Evolutionary conservation across 1,140 invertebrate species (phyloP).

Genomic region (Bacillus rossius): DNA sequence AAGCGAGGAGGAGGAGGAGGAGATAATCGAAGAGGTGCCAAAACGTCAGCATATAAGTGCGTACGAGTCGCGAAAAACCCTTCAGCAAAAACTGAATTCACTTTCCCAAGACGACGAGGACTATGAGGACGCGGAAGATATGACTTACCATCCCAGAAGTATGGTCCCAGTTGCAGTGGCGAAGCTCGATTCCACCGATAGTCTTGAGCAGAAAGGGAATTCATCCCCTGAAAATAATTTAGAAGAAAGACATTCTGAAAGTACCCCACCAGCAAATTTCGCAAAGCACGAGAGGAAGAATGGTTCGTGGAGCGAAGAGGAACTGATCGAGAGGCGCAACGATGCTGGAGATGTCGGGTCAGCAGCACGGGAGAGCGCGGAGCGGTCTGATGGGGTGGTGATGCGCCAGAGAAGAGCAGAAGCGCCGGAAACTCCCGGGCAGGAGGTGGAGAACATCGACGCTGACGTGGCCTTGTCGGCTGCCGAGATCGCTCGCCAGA

Average conservation of each 20-base stretch:
- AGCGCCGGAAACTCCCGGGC: slow-evolving; percentile 11
- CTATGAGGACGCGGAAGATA: slow-evolving; percentile 21
- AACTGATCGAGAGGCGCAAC: slow-evolving; percentile 11
- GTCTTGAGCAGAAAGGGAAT: too few relatives aligned
- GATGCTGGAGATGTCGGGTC: too few relatives aligned
- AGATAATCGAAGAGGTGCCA: slow-evolving; percentile 20
- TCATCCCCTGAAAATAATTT: too few relatives aligned
- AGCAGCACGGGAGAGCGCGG: neutral
- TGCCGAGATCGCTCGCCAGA: slow-evolving; percentile 21
- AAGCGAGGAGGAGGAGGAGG: slow-evolving; percentile 43
- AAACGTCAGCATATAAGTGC: neutral
- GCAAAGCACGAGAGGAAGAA: slow-evolving; percentile 11
- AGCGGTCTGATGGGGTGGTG: slow-evolving; percentile 1
- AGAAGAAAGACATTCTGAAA: too few relatives aligned
- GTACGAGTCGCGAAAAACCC: too few relatives aligned
- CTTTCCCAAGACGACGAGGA: slow-evolving; percentile 12
- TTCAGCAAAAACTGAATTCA: neutral
- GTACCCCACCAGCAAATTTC: too few relatives aligned
- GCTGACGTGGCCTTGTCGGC: slow-evolving; percentile 15
- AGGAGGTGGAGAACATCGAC: neutral
- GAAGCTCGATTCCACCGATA: too few relatives aligned
- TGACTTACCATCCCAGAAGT: slow-evolving; percentile 25
- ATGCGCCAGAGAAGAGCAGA: slow-evolving; percentile 2
- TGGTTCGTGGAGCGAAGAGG: slow-evolving; percentile 14
- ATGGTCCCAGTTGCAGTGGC: neutral